Percentiles rank a stretch among this genome's conserved stretches.
Evolutionary conservation across 2,888 invertebrate species (phyloP).

Genomic region (Aelia acuminata): DNA sequence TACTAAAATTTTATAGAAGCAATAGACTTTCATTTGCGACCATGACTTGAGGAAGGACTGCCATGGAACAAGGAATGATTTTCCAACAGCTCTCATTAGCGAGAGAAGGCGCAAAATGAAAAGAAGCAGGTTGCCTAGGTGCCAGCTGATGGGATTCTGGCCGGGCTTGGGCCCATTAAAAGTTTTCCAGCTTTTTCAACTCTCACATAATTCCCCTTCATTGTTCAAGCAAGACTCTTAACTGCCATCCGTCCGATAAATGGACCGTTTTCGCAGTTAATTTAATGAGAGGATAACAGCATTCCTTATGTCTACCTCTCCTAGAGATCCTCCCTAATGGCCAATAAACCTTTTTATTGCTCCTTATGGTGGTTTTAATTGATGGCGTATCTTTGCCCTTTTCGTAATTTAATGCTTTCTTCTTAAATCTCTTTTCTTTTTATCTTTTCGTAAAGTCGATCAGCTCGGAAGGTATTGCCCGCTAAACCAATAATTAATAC

Average conservation of each 20-base stretch:
- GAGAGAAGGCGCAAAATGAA: conserved; percentile 25
- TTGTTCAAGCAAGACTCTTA: conserved; percentile 36
- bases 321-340: background rate
- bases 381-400: background rate
- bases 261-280: conserved; percentile 25
- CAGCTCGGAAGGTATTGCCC: background rate
- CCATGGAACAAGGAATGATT: background rate
- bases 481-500: too few species aligned
- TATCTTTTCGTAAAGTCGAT: background rate
- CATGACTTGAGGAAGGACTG: background rate
- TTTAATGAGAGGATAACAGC: conserved; percentile 37
- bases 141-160: background rate
- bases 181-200: conserved; percentile 46
- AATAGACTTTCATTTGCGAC: background rate
- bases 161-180: conserved; percentile 15
- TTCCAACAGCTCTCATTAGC: background rate
- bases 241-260: conserved; percentile 41
- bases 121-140: background rate
- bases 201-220: conserved; percentile 46
- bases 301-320: conserved; percentile 18
- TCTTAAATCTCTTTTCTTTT: background rate
- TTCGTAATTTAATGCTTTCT: background rate
- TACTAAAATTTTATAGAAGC: background rate
- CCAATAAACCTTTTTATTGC: background rate
- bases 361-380: background rate